Conservation (phyloP, 2,888 invertebrate species). For the Perithous albicinctus region DNA sequence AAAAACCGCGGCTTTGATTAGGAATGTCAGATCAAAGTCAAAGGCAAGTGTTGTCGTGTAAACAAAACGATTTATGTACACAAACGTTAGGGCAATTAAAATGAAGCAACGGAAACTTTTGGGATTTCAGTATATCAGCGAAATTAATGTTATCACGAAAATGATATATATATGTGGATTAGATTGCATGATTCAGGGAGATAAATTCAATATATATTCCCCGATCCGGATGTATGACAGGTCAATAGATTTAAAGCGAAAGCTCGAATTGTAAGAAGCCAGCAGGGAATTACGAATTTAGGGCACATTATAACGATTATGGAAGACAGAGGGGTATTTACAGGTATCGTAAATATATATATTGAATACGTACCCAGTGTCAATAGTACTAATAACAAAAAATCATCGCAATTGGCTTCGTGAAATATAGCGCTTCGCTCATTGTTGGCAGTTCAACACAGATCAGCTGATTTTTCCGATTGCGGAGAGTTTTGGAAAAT, state of each 20-base stretch:
- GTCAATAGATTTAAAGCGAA: constrained; percentile 26
- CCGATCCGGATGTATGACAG: constrained; percentile 33
- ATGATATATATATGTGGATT: not conserved
- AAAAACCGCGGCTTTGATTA: constrained; percentile 7
- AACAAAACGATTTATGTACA: not conserved
- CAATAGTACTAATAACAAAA: constrained; percentile 37
- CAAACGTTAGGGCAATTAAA: too few species aligned
- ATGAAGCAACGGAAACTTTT: not conserved
- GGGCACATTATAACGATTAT: not conserved
- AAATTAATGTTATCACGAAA: not conserved
- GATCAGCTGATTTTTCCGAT: constrained; percentile 62
- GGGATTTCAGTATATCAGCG: not conserved
- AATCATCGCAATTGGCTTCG: constrained; percentile 43
- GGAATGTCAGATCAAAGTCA: constrained; percentile 51
- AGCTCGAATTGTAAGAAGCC: constrained; percentile 13
- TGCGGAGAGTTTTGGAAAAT: constrained; percentile 41
- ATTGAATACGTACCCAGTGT: constrained; percentile 44
- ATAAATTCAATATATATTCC: constrained; percentile 18
- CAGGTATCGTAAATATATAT: not conserved
- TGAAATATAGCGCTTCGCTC: constrained; percentile 16
- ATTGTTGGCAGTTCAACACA: constrained; percentile 43
- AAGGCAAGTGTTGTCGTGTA: constrained; percentile 13
- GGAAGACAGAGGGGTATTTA: not conserved
- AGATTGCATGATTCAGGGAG: not conserved
- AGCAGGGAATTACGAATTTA: not conserved